Evolutionary conservation across 2,888 invertebrate species (phyloP), one percentile per base, ranked within the genome.

Genomic region (Apodemia mormo): DNA sequence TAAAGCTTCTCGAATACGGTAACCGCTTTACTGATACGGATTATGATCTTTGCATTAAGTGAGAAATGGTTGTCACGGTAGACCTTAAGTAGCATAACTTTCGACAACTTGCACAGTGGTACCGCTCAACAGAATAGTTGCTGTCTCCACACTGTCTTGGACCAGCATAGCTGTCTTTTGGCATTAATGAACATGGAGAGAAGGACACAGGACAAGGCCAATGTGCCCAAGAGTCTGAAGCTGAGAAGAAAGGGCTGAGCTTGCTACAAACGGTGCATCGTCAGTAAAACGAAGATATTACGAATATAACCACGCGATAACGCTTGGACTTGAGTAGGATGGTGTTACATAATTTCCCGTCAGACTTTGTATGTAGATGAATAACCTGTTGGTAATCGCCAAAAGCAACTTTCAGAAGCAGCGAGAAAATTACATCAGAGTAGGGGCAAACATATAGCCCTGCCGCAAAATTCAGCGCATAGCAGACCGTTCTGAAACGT

Each of bases 1-100:
- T 22, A 22, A 22, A 22, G 22, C 22, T 22, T 22, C 22, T 22
- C 22, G 22, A 73, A 74, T 67, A 72, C 69, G n/a, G 69, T 70
- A 2, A 68, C 69, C 30, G 72, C 71, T 56, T 70, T 71, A n/a
- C 71, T 71, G 69, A 73, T 71, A 43, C 72, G 71, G 40, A 52
- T 72, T 56, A 70, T 61, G 45, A 74, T 72, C 68, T 71, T 73
- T 12, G 65, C 67, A 29, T 68, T 66, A 40, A 67, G 49, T n/a
- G 66, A 69, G 43, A 69, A 40, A 66, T 66, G 49, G 49, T 45
- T 64, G 67, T 65, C 58, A 68, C 56, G 14, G 54, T 67, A 30
- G 49, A 67, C 12, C 70, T 58, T 45, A 33, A 22, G n/a, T 37
- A 67, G n/a, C 30, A 37, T 33, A 37, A 52, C 14, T 33, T 33